Evolutionary conservation across 1,140 invertebrate genomes (phyloP).

Genomic region (Eueides isabella): DNA sequence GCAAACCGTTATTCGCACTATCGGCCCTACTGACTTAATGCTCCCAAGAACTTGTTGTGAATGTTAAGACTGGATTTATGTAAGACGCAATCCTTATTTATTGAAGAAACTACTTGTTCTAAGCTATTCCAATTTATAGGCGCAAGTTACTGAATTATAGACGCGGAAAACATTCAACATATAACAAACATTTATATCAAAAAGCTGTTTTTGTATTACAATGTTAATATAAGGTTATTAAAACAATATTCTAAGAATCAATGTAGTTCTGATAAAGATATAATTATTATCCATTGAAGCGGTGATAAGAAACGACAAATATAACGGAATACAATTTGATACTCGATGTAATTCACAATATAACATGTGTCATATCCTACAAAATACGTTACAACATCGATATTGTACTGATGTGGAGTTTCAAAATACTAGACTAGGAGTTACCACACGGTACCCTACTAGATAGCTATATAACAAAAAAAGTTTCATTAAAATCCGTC

Average conservation of each 20-base stretch:
- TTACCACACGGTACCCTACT: too few relatives aligned
- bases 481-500: too few relatives aligned
- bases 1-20: conserved; percentile 42
- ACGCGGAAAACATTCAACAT: not conserved
- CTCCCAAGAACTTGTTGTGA: conserved; percentile 31
- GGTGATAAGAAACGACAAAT: not conserved
- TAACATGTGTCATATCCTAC: not conserved
- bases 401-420: too few relatives aligned
- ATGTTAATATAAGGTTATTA: not conserved
- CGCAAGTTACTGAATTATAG: conserved; percentile 14
- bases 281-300: not conserved
- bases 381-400: not conserved
- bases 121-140: conserved; percentile 11
- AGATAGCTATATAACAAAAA: too few relatives aligned
- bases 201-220: not conserved
- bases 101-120: conserved; percentile 2
- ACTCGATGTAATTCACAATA: not conserved
- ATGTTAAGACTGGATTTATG: conserved; percentile 30
- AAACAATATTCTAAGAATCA: not conserved
- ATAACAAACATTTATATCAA: not conserved
- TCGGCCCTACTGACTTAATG: conserved; percentile 43
- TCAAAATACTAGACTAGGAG: too few relatives aligned
- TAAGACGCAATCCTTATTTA: conserved; percentile 23
- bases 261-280: not conserved
- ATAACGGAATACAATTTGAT: not conserved